These are phyloP conservation scores for Hetaerina titia DNA, from an alignment of 2,888 invertebrate genomes.

Conservation along the genomic window DNA sequence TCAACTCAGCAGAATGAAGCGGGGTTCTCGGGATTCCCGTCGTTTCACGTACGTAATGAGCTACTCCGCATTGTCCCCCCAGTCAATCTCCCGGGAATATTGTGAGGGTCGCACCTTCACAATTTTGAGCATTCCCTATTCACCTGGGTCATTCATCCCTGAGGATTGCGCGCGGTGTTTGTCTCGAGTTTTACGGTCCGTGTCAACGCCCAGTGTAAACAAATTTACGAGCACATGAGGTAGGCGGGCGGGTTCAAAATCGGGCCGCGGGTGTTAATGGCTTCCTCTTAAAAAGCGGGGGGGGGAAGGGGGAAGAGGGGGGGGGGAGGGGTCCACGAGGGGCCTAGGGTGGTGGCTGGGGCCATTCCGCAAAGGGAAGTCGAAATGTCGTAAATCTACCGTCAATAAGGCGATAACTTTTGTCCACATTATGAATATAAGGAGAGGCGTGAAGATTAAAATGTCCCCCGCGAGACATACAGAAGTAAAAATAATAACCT, in stretches of 20 bases:
- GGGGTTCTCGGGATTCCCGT: not conserved
- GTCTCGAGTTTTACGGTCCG: constrained; percentile 46
- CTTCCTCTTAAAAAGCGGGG: constrained; percentile 20
- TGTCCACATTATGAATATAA: constrained; percentile 27
- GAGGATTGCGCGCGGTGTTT: constrained; percentile 45
- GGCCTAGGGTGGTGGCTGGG: not conserved
- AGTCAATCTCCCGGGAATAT: not conserved
- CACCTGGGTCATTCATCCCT: constrained; percentile 49
- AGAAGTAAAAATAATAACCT: not conserved
- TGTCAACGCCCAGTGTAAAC: constrained; percentile 66
- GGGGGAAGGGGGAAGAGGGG: not conserved
- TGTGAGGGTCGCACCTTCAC: not conserved
- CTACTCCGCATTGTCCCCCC: not conserved
- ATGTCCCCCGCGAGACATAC: not conserved
- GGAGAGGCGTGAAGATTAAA: not conserved
- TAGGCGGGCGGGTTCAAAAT: constrained; percentile 55
- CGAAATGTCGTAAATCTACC: constrained; percentile 52
- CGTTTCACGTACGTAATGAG: not conserved
- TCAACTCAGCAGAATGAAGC: not conserved
- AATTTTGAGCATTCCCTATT: constrained; percentile 10
- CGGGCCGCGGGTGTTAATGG: constrained; percentile 56
- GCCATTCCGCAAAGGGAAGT: constrained; percentile 32
- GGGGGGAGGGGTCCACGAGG: not conserved
- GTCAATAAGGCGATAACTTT: constrained; percentile 50
- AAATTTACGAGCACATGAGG: constrained; percentile 57